Evolutionary conservation across 1,140 invertebrate genomes (phyloP).

Genomic region (Zaprionus nigranus): DNA sequence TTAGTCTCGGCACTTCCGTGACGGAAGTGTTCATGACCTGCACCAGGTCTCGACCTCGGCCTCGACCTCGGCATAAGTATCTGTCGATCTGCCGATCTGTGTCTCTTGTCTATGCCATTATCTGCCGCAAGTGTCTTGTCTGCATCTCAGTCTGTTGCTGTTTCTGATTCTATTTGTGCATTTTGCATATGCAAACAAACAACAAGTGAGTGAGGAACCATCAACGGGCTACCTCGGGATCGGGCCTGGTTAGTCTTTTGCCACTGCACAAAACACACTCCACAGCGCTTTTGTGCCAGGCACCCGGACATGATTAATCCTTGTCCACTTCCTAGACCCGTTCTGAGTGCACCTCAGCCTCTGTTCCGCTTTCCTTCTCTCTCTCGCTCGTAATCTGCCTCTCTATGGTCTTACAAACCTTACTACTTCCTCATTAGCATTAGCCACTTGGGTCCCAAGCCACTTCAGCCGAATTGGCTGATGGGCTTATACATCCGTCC

Average conservation of each 20-base stretch:
- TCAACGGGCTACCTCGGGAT: background rate
- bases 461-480: constrained; percentile 48
- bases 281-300: constrained; percentile 30
- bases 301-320: constrained; percentile 50
- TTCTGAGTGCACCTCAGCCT: background rate
- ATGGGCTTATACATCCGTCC: constrained; percentile 51
- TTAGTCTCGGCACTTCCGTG: constrained; percentile 54
- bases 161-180: constrained; percentile 33
- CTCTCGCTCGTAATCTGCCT: constrained; percentile 9
- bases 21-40: constrained; percentile 38
- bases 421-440: constrained; percentile 76
- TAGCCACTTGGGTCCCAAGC: constrained; percentile 26
- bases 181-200: constrained; percentile 54
- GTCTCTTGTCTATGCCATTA: constrained; percentile 28
- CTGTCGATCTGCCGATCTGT: background rate
- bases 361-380: background rate
- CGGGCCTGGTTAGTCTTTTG: constrained; percentile 42
- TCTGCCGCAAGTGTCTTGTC: constrained; percentile 34
- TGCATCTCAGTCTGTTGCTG: background rate
- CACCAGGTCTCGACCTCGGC: background rate
- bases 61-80: background rate
- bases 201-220: constrained; percentile 39
- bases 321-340: constrained; percentile 34
- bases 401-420: background rate
- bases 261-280: constrained; percentile 25